These are phyloP conservation scores for Cyclina sinensis DNA, from an alignment of 1,140 invertebrate species.

Conservation along the genomic window DNA sequence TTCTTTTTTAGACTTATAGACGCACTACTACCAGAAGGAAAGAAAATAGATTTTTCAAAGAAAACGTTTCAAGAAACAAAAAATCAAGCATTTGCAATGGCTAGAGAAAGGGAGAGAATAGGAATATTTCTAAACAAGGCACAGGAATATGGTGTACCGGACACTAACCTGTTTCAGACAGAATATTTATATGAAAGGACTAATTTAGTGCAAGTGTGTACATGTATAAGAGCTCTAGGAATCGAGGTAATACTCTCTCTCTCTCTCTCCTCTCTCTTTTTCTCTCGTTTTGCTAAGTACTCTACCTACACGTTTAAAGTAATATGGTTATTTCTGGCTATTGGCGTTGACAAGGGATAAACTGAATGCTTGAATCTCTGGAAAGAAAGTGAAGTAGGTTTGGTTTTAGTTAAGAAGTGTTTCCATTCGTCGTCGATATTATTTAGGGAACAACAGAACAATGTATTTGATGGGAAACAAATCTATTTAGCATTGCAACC, in stretches of 20 bases:
- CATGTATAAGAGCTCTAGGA: constrained; percentile 79
- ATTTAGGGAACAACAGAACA: too few relatives aligned
- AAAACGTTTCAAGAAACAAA: constrained; percentile 76
- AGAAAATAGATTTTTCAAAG: constrained; percentile 76
- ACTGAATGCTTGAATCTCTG: too few relatives aligned
- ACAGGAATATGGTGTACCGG: constrained; percentile 76
- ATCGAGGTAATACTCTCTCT: constrained; percentile 77
- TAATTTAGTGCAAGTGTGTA: constrained; percentile 80
- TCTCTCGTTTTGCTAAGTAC: too few relatives aligned
- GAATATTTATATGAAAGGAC: constrained; percentile 82
- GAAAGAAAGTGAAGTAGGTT: too few relatives aligned
- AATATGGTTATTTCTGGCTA: too few relatives aligned
- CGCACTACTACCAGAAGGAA: constrained; percentile 71
- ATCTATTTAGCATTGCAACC: too few relatives aligned
- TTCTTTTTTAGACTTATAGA: constrained; percentile 78
- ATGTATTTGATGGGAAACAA: too few relatives aligned
- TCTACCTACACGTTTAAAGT: too few relatives aligned
- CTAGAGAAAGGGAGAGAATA: constrained; percentile 79
- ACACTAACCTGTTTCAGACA: constrained; percentile 79
- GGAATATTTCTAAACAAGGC: constrained; percentile 75
- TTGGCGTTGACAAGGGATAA: too few relatives aligned
- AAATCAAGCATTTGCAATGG: constrained; percentile 74
- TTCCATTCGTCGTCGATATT: too few relatives aligned
- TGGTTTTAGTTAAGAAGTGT: too few relatives aligned
- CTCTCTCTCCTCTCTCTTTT: too few relatives aligned